These are phyloP conservation scores for Aphaenogaster floridana DNA, from an alignment of 1,140 invertebrate genomes.

Conservation along the genomic window DNA sequence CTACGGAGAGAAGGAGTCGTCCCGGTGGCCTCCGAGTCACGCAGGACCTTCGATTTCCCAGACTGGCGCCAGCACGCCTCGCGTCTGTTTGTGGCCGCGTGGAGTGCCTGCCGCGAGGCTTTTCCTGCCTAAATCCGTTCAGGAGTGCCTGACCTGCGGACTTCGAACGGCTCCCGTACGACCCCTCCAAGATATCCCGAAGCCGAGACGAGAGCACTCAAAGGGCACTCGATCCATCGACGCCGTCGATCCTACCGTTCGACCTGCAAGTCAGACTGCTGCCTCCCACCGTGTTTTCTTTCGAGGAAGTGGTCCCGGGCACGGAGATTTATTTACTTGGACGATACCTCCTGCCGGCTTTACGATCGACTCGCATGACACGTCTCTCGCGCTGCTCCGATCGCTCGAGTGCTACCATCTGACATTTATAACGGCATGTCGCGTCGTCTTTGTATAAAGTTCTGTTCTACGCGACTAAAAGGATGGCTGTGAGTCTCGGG, in stretches of 20 bases:
- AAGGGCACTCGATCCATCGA: conserved; percentile 74
- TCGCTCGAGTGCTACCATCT: conserved; percentile 63
- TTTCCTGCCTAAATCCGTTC: conserved; percentile 70
- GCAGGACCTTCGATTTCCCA: conserved; percentile 76
- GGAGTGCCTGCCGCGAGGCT: conserved; percentile 50
- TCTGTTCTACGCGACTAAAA: conserved; percentile 23
- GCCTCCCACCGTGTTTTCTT: conserved; percentile 69
- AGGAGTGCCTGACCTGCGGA: conserved; percentile 59
- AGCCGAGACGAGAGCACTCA: conserved; percentile 62
- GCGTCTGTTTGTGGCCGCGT: conserved; percentile 58
- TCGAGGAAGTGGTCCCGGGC: conserved; percentile 39
- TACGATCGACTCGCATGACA: conserved; percentile 63
- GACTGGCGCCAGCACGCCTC: conserved; percentile 75
- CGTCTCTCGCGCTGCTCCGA: conserved; percentile 50
- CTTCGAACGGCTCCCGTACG: conserved; percentile 64
- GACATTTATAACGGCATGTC: conserved; percentile 57
- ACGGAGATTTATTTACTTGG: conserved; percentile 61
- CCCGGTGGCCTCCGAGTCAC: conserved; percentile 74
- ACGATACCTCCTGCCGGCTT: conserved; percentile 65
- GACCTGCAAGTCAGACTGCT: conserved; percentile 63
- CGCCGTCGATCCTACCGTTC: conserved; percentile 64
- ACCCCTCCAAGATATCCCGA: conserved; percentile 47
- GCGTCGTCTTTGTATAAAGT: conserved; percentile 46
- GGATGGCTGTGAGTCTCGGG: conserved; percentile 10
- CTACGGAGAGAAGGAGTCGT: conserved; percentile 65